phyloP scores from a whole-genome alignment of 2,113 vertebrate species.

The Rana temporaria region DNA sequence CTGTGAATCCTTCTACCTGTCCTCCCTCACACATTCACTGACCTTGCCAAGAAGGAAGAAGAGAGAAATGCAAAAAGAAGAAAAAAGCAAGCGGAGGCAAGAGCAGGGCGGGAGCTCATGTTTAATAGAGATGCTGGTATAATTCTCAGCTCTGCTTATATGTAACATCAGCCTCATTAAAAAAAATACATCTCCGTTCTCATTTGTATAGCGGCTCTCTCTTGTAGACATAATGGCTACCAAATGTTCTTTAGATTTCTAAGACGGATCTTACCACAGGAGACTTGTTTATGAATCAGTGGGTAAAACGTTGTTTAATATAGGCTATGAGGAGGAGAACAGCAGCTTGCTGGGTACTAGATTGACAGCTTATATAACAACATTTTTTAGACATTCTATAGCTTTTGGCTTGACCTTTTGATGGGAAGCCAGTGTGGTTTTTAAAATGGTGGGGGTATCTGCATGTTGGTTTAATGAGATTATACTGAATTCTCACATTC shows the following conservation, averaged over 20 bases:
- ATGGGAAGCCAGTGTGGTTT: background rate
- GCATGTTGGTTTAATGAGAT: background rate
- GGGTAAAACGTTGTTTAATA: background rate
- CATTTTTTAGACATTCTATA: background rate
- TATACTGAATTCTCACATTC: background rate
- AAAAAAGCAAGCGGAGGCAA: background rate
- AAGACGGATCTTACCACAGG: conserved; percentile 3
- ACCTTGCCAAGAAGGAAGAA: conserved; percentile 21
- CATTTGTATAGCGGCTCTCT: background rate
- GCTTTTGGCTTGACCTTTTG: background rate
- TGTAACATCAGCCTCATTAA: conserved; percentile 12
- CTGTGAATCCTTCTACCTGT: background rate
- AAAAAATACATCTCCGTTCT: conserved; percentile 20
- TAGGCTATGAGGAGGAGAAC: background rate
- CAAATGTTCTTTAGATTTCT: conserved; percentile 9
- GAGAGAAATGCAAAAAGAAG: background rate
- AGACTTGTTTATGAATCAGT: conserved; percentile 13
- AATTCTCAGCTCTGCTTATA: conserved; percentile 25
- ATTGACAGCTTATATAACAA: conserved; percentile 20
- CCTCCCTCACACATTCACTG: background rate
- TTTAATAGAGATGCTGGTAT: conserved; percentile 23
- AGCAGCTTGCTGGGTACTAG: background rate
- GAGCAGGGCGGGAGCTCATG: background rate
- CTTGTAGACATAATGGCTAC: conserved; percentile 24
- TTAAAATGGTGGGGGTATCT: background rate